These are phyloP conservation scores for Cactoblastis cactorum DNA, from an alignment of 2,888 invertebrate species.

Conservation along the genomic window DNA sequence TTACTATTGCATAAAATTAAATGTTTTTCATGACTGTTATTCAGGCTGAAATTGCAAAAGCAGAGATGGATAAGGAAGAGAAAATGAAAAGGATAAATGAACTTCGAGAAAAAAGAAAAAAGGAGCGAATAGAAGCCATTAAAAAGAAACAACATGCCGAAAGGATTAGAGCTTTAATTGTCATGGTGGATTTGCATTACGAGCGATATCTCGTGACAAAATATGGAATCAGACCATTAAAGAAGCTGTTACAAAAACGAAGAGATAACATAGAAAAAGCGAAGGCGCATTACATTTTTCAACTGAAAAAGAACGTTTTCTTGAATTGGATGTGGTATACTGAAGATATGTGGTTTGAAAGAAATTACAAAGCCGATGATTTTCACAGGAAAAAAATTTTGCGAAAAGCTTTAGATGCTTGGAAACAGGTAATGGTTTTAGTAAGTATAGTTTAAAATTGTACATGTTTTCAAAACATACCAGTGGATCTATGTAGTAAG, in stretches of 20 bases:
- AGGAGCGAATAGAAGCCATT: conserved; percentile 81
- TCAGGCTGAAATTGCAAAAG: conserved; percentile 68
- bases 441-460: not conserved
- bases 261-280: conserved; percentile 65
- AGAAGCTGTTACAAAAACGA: conserved; percentile 49
- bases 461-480: too few species aligned
- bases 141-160: conserved; percentile 76
- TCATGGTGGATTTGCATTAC: conserved; percentile 75
- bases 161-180: conserved; percentile 60
- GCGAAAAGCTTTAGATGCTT: conserved; percentile 59
- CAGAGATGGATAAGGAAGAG: conserved; percentile 81
- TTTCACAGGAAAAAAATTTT: conserved; percentile 73
- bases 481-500: too few species aligned
- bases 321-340: conserved; percentile 75
- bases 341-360: conserved; percentile 68
- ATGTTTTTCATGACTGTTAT: conserved; percentile 21
- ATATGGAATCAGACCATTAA: conserved; percentile 60
- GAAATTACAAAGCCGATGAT: conserved; percentile 77
- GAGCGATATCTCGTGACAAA: conserved; percentile 58
- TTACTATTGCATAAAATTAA: too few species aligned
- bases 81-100: conserved; percentile 79
- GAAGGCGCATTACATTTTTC: conserved; percentile 61
- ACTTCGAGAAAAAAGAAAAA: conserved; percentile 79
- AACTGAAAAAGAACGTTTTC: conserved; percentile 71
- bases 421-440: conserved; percentile 59